These are phyloP conservation scores for Panopea generosa DNA, from an alignment of 2,888 invertebrate species.

Conservation along the genomic window DNA sequence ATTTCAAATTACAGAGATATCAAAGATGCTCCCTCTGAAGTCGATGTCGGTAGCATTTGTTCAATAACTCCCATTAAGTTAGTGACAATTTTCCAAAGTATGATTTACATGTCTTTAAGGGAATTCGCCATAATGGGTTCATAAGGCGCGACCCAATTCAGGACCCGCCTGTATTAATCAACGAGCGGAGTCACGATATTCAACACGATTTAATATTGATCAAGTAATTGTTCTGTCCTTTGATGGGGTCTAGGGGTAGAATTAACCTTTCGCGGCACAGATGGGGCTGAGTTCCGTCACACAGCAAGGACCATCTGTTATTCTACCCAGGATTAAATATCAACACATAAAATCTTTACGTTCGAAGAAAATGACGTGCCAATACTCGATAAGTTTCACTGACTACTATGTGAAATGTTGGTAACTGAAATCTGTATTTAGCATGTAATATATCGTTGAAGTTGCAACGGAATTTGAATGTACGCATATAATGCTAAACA, in stretches of 20 bases:
- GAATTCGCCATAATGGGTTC: constrained; percentile 11
- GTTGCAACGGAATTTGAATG: no score
- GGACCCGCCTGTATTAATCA: constrained; percentile 36
- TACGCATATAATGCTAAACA: no score
- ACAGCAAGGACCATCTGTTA: constrained; percentile 48
- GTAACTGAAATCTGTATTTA: no score
- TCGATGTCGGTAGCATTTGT: constrained; percentile 22
- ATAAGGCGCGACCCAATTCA: constrained; percentile 23
- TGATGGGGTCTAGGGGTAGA: constrained; percentile 48
- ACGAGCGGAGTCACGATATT: constrained; percentile 36
- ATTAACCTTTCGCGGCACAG: constrained; percentile 55
- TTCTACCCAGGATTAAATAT: constrained; percentile 24
- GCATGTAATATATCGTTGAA: no score
- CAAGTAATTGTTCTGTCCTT: constrained; percentile 53
- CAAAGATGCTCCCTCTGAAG: constrained; percentile 2
- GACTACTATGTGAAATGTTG: no score
- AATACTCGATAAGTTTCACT: no score
- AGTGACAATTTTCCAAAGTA: constrained; percentile 37
- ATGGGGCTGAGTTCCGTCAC: constrained; percentile 42
- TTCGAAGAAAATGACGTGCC: no score
- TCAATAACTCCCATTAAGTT: constrained; percentile 47
- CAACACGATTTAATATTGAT: constrained; percentile 61
- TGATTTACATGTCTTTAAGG: constrained; percentile 37
- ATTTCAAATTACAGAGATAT: constrained; percentile 5
- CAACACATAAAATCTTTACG: constrained; percentile 23